Evolutionary conservation across 2,797 vertebrate genomes (phyloP), one percentile per base, ranked within the genome.

Genomic region (Tokudaia muenninki): DNA sequence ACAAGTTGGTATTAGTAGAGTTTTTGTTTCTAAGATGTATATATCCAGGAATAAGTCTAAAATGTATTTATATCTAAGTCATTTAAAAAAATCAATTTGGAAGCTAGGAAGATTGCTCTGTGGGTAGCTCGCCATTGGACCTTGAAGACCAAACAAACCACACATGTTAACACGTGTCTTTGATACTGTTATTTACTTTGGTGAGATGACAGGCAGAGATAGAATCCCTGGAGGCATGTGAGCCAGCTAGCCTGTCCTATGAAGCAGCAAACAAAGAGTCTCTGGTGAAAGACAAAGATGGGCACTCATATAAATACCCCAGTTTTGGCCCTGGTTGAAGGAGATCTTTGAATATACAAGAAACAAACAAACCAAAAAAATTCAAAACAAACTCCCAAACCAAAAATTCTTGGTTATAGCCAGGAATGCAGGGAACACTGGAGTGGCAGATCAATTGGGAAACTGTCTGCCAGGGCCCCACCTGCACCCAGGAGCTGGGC

Each of bases 1-100:
- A 78, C 59, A 90, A 83, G 31, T 72, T 5, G 31, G 31, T 94
- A 74, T 91, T 90, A 52, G 67, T 86, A 67, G 59, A 90, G 55
- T 72, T 22, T 63, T 80, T 89, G 10, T 94, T 75, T 94, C 79
- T 95, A 86, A 93, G 87, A 84, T 0, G 6, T 59, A 1, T 92
- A 10, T 12, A 55, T 78, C 59, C 22, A 81, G 10, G 59, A 92
- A 80, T 55, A 92, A 92, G 77, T 92, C 83, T 96, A 47, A 94
- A 89, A 82, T 94, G 31, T 19, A 34, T 90, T 90, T 94, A 79
- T 6, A 83, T 57, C 21, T 91, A 50, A 75, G 86, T 13, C 31
- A 50, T 47, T 90, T 90, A 59, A 50, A 91, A 55, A 41, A 63
- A 82, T 86, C 72, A 83, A 79, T 90, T 24, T 89, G 3, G 75